These are phyloP conservation scores for Nyctibius bracteatus DNA, from an alignment of 2,113 vertebrate genomes.

Conservation along the genomic window DNA sequence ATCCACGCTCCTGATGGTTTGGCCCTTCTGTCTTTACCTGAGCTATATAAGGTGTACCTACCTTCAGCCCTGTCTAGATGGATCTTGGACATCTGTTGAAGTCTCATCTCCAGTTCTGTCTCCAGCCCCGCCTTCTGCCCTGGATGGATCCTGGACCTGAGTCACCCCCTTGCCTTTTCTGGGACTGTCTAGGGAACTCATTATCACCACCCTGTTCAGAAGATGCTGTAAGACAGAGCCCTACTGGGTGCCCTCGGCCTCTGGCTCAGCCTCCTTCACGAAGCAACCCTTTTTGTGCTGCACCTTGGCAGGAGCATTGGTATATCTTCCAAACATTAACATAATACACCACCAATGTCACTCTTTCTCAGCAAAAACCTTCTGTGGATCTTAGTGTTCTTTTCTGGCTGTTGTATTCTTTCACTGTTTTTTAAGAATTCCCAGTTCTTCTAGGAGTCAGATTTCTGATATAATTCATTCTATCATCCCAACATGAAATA, in stretches of 20 bases:
- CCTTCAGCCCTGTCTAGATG: too few species aligned
- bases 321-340: background rate
- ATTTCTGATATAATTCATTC: slow-evolving; percentile 50
- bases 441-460: slow-evolving; percentile 28
- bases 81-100: background rate
- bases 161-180: background rate
- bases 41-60: accelerated
- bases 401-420: background rate
- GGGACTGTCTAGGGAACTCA: accelerated
- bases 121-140: background rate
- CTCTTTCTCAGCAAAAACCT: background rate
- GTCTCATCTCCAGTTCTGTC: background rate
- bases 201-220: background rate
- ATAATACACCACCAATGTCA: accelerated
- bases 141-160: background rate
- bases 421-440: slow-evolving; percentile 22
- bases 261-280: background rate
- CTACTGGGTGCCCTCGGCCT: background rate
- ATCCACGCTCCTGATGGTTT: background rate
- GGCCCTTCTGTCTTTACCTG: background rate
- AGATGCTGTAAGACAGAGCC: background rate
- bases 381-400: background rate
- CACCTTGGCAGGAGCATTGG: background rate
- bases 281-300: background rate
- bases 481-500: slow-evolving; percentile 46